Percentiles rank a stretch among this genome's conserved stretches.
phyloP scores from a whole-genome alignment of 2,113 vertebrate genomes.

The Mesoclemmys tuberculata region DNA sequence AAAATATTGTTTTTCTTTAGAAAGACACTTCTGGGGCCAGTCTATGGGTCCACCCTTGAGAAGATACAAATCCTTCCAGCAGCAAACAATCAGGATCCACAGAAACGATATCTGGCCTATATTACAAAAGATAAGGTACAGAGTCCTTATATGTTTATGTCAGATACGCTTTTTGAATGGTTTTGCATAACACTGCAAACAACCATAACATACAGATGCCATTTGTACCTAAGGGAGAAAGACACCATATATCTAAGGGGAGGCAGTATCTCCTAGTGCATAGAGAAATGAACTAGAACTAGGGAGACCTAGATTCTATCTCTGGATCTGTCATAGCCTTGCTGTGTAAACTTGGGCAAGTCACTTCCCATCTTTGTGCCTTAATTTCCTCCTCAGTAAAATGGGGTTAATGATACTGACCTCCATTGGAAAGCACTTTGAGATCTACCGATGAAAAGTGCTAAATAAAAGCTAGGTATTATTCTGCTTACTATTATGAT shows the following conservation, averaged over 20 bases:
- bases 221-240: neutral
- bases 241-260: neutral
- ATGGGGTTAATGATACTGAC: neutral
- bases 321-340: neutral
- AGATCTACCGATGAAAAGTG: neutral
- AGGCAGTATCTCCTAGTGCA: neutral
- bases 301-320: neutral
- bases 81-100: slow-evolving; percentile 31
- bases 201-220: neutral
- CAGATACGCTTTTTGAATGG: neutral
- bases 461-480: neutral
- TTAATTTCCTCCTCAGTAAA: neutral
- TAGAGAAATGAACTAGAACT: neutral
- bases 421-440: neutral
- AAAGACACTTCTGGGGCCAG: slow-evolving; percentile 89
- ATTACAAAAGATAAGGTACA: slow-evolving; percentile 90
- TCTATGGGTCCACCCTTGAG: slow-evolving; percentile 86
- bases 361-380: neutral
- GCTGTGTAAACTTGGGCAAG: neutral
- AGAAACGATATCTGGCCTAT: slow-evolving; percentile 84
- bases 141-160: neutral
- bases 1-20: slow-evolving; percentile 71
- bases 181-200: neutral
- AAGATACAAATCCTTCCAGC: slow-evolving; percentile 83
- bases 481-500: neutral